Conservation (phyloP, 23 tunicate species). For the Trididemnum nubilum region DNA sequence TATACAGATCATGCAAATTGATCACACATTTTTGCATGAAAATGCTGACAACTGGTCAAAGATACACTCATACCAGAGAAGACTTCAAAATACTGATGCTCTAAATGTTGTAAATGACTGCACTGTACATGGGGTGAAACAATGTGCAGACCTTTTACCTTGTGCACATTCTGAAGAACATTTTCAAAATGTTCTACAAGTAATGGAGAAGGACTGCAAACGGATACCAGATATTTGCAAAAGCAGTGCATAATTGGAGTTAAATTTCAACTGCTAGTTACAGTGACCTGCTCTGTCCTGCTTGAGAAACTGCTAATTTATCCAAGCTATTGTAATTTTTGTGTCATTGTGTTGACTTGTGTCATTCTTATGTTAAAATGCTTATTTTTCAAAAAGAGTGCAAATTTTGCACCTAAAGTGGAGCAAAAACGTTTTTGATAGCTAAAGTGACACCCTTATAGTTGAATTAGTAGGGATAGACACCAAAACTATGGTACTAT, state of each 20-base stretch:
- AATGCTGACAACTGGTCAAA: conserved; percentile 10
- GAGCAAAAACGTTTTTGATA: too few species aligned
- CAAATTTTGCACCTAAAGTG: background rate
- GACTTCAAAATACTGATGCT: conserved; percentile 18
- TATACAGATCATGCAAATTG: conserved; percentile 19
- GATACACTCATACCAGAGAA: conserved; percentile 9
- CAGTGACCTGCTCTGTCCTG: too few species aligned
- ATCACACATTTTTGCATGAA: background rate
- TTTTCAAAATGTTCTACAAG: conserved; percentile 20
- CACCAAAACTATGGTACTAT: background rate
- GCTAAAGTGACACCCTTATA: too few species aligned
- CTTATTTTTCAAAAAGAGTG: background rate
- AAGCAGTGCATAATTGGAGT: conserved; percentile 2
- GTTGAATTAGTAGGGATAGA: too few species aligned
- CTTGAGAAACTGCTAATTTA: background rate
- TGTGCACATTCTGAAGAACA: conserved; percentile 8
- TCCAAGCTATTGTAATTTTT: background rate
- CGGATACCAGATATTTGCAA: background rate
- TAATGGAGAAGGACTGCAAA: conserved; percentile 1
- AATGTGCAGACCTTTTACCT: conserved; percentile 22
- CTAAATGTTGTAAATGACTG: conserved; percentile 17
- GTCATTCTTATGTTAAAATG: too few species aligned
- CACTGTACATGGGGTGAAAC: conserved; percentile 2
- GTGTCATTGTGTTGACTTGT: background rate
- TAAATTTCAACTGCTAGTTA: background rate